Evolutionary conservation across 2,888 invertebrate genomes (phyloP).

Genomic region (Geotrupes spiniger): DNA sequence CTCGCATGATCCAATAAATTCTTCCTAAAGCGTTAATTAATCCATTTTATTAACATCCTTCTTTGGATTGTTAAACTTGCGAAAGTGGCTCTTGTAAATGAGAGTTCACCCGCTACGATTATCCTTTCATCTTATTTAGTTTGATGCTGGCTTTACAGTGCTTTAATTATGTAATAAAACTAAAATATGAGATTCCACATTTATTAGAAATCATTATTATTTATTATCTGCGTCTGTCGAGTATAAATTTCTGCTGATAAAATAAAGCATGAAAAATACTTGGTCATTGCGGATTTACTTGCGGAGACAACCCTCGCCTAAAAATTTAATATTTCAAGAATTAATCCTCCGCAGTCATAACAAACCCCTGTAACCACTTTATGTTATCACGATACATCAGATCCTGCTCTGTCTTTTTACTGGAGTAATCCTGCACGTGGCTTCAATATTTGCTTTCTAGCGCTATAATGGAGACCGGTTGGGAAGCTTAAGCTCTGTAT

Average conservation of each 20-base stretch:
- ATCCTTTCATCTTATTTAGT: no score
- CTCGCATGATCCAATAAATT: no score
- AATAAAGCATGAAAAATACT: constrained; percentile 2
- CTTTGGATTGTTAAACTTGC: no score
- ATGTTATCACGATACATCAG: constrained; percentile 31
- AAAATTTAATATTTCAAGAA: constrained; percentile 25
- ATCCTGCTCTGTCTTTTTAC: constrained; percentile 31
- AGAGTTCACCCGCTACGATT: no score
- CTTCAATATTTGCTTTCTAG: constrained; percentile 31
- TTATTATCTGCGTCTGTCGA: no score
- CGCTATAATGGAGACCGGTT: constrained; percentile 4
- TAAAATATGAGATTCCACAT: no score
- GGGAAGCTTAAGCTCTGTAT: constrained; percentile 1
- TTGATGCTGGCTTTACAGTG: no score
- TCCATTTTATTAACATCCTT: no score
- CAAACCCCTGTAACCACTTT: constrained; percentile 28
- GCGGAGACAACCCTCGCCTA: constrained; percentile 1
- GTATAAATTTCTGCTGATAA: background rate
- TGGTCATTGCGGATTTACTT: constrained; percentile 4
- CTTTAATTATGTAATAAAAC: no score
- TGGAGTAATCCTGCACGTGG: constrained; percentile 35
- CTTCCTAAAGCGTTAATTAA: no score
- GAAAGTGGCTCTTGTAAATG: no score
- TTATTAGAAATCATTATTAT: no score
- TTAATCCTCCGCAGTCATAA: constrained; percentile 31